Conservation (phyloP, 2,888 invertebrate genomes). For the Chaitophorus viminalis region DNA sequence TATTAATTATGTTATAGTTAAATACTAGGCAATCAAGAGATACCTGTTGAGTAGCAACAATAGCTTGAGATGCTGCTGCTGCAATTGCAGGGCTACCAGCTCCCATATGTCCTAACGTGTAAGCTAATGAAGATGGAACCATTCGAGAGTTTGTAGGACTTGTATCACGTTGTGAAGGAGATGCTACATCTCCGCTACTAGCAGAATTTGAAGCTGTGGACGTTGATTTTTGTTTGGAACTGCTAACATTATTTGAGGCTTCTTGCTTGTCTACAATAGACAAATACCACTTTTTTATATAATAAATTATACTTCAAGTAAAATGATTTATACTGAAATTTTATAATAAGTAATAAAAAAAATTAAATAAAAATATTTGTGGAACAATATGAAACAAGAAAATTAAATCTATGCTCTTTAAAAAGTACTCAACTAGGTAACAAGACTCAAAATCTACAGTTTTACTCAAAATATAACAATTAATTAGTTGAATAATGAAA, state of each 20-base stretch:
- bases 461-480: no score
- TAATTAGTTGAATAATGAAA: no score
- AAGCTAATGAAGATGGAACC: slow-evolving; percentile 54
- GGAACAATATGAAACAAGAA: no score
- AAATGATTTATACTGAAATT: no score
- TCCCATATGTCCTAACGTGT: slow-evolving; percentile 73
- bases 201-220: slow-evolving; percentile 54
- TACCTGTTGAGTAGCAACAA: slow-evolving; percentile 92
- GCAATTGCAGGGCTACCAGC: slow-evolving; percentile 89
- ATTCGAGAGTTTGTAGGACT: slow-evolving; percentile 52
- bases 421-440: no score
- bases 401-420: no score
- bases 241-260: slow-evolving; percentile 7
- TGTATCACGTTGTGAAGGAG: slow-evolving; percentile 52
- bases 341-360: no score
- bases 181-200: slow-evolving; percentile 60
- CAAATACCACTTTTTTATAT: background rate
- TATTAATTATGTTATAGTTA: no score
- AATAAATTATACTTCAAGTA: no score
- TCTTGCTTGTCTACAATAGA: slow-evolving; percentile 45
- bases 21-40: background rate
- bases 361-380: no score
- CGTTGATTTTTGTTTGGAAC: slow-evolving; percentile 53
- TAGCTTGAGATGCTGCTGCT: slow-evolving; percentile 94
- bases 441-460: no score